These are phyloP conservation scores for Aporrectodea caliginosa DNA, from an alignment of 1,140 invertebrate genomes.

Conservation along the genomic window DNA sequence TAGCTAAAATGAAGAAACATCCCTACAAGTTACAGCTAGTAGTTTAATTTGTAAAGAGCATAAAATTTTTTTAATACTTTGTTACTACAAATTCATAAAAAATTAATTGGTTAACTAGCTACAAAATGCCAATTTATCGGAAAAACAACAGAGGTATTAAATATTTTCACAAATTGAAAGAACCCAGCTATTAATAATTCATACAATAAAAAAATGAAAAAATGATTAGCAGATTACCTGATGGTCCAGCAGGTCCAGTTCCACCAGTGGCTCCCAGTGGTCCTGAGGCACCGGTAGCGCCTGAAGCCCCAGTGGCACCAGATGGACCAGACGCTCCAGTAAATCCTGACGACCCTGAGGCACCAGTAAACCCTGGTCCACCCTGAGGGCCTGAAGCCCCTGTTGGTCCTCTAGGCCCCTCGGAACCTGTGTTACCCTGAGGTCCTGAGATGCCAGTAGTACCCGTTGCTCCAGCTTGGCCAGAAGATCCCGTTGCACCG, in stretches of 20 bases:
- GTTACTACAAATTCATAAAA: not conserved
- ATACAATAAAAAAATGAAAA: not conserved
- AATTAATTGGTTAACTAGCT: not conserved
- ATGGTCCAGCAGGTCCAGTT: not conserved
- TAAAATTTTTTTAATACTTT: too few relatives aligned
- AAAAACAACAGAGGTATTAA: not conserved
- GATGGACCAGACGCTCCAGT: too few relatives aligned
- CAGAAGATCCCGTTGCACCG: constrained; percentile 4
- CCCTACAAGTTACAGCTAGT: too few relatives aligned
- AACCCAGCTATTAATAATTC: not conserved
- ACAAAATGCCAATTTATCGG: not conserved
- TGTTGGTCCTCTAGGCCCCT: too few relatives aligned
- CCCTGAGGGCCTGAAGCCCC: too few relatives aligned
- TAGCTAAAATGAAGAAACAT: too few relatives aligned
- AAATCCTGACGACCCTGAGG: not conserved
- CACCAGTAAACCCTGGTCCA: not conserved
- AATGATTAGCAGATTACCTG: not conserved
- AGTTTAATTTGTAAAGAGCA: too few relatives aligned
- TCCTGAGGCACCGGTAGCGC: too few relatives aligned
- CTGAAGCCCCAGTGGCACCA: too few relatives aligned
- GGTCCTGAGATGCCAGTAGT: too few relatives aligned
- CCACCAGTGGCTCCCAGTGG: not conserved
- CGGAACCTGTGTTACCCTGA: too few relatives aligned
- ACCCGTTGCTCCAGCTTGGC: not conserved
- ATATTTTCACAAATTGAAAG: not conserved